These are phyloP conservation scores for Panonychus citri DNA, from an alignment of 1,140 invertebrate species.

Conservation along the genomic window DNA sequence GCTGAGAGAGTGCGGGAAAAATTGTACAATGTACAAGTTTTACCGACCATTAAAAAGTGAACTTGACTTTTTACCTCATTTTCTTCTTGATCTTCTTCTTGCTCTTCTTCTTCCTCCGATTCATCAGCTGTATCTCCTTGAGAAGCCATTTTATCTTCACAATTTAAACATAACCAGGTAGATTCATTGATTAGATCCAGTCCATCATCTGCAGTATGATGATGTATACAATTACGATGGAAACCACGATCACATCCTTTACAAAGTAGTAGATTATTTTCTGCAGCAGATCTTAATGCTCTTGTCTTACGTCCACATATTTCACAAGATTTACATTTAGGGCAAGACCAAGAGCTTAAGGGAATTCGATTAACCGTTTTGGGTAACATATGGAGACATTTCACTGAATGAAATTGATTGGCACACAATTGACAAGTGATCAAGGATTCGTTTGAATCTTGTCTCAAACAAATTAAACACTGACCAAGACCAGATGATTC, in stretches of 20 bases:
- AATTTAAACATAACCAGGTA: background rate
- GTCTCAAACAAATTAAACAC: no score
- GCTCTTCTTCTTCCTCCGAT: background rate
- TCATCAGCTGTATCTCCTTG: background rate
- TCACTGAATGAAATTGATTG: no score
- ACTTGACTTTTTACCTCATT: background rate
- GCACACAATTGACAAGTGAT: no score
- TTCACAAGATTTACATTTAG: conserved; percentile 12
- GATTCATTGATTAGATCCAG: background rate
- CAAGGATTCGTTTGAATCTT: no score
- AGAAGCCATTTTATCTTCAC: background rate
- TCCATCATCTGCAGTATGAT: background rate
- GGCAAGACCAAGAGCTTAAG: conserved; percentile 8
- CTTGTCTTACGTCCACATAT: conserved; percentile 20
- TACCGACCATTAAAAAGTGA: no score
- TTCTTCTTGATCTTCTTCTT: background rate
- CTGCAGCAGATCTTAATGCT: conserved; percentile 23
- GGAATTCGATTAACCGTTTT: no score
- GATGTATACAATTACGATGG: conserved; percentile 21
- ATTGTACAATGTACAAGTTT: no score
- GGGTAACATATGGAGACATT: no score
- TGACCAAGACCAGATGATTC: no score
- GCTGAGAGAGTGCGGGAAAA: no score
- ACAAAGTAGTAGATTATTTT: conserved; percentile 32
- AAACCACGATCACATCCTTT: conserved; percentile 67